Base-by-base conservation (phyloP, 2,113 vertebrate species). In the Sitta europaea region DNA sequence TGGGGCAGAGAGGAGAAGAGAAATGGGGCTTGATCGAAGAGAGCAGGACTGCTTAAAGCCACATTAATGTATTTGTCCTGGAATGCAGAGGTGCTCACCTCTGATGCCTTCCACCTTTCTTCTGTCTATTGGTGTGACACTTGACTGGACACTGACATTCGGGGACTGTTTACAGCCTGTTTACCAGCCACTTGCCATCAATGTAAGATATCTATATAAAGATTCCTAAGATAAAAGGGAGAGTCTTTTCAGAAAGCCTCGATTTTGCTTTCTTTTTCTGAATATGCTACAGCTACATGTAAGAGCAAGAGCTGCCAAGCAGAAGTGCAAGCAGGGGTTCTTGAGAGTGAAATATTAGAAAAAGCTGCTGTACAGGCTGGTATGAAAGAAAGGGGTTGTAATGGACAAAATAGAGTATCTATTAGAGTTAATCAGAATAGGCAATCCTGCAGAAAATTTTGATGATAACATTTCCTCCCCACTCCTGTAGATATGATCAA, bases 31-130 rank as follows among this genome's bases (percentile, higher is more conserved):
- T 50, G 20, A 14, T 36, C 20, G 7, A 25, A 50, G 77, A 84
- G 6, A 53, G 27, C 9, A 65, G 11, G 10, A 7, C 28, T 73
- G 19, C 48, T 58, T 38, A 67, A 75, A 65, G 43, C 7, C 3
- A 0, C 35, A 31, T 40, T 1, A 1, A 14, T 47, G 12, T 43
- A 14, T 22, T 20, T 1, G 5, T 40, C 22, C 50, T 7, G 5
- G 16, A 20, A 59, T 17, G 5, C 35, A 12, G 48, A 48, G 6
- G 7, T 47, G 78, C 61, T 63, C 5, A 35, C 20, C 45, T 63
- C 45, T 17, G 16, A 8, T 4, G 15, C 21, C 61, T 92, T 67
- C n/a, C 15, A 55, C 21, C 19, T 55, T 72, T 67, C 50, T 36
- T 68, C 54, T 63, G 35, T 43, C 33, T 23, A 1, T 50, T 47